Evolutionary conservation across 2,113 vertebrate genomes (phyloP).

Genomic region (Dicaeum eximium): DNA sequence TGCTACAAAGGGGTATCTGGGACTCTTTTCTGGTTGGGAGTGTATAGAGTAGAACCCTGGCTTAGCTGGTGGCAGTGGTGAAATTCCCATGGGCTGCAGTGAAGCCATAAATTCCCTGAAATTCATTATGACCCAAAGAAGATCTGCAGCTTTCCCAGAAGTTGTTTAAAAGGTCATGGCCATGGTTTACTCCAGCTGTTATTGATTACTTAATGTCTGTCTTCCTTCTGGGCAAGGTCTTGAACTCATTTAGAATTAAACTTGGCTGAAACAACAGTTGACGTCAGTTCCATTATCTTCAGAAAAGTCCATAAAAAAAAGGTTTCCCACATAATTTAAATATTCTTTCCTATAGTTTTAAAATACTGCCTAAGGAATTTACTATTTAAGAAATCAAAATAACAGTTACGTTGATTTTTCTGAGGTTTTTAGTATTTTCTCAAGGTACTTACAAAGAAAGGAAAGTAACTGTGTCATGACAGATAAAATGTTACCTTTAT

Average conservation of each 20-base stretch:
- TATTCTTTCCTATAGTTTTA: background rate
- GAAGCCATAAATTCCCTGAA: background rate
- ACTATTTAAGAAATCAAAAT: background rate
- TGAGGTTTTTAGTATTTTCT: background rate
- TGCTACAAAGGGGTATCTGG: background rate
- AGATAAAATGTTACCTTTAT: background rate
- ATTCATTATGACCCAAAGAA: background rate
- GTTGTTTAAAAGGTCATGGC: background rate
- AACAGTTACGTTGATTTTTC: background rate
- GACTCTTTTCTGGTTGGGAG: background rate
- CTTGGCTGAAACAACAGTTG: background rate
- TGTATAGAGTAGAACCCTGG: background rate
- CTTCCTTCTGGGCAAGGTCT: conserved; percentile 14
- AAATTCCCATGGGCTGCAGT: background rate
- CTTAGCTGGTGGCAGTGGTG: background rate
- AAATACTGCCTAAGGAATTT: background rate
- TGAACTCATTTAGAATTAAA: background rate
- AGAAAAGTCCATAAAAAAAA: background rate
- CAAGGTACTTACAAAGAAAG: background rate
- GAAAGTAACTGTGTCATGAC: background rate
- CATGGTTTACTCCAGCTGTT: background rate
- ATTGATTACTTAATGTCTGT: conserved; percentile 5
- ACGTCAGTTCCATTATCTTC: background rate
- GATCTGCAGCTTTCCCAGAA: background rate
- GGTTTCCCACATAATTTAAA: background rate